Evolutionary conservation across 2,888 invertebrate species (phyloP).

Genomic region (Diploptera punctata): DNA sequence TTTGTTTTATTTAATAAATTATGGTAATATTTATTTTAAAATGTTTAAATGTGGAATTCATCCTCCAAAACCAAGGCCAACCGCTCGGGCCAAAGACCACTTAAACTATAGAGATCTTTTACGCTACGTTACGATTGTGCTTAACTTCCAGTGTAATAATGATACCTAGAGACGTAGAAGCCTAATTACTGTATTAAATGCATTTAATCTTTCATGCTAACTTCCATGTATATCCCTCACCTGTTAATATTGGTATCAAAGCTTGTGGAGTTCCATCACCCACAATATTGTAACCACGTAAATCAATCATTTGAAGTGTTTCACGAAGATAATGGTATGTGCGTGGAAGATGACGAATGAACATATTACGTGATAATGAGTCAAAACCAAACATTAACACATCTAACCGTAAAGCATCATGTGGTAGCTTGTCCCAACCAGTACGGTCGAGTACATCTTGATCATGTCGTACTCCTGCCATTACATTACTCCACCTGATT

Average conservation of each 20-base stretch:
- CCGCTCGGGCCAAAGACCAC: too few species aligned
- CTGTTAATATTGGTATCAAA: slow-evolving; percentile 85
- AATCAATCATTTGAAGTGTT: slow-evolving; percentile 64
- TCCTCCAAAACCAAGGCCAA: too few species aligned
- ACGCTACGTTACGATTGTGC: too few species aligned
- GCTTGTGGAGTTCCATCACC: slow-evolving; percentile 90
- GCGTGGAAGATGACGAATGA: slow-evolving; percentile 78
- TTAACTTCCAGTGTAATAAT: too few species aligned
- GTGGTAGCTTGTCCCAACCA: slow-evolving; percentile 59
- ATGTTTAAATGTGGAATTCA: too few species aligned
- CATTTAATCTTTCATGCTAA: too few species aligned
- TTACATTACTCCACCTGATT: slow-evolving; percentile 68
- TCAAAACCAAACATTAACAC: slow-evolving; percentile 89
- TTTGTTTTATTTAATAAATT: too few species aligned
- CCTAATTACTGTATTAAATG: too few species aligned
- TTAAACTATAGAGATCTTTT: too few species aligned
- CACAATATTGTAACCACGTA: slow-evolving; percentile 82
- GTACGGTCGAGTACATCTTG: slow-evolving; percentile 54
- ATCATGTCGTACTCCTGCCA: slow-evolving; percentile 66
- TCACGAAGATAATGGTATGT: slow-evolving; percentile 72
- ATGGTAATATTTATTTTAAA: too few species aligned
- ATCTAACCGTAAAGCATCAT: slow-evolving; percentile 64
- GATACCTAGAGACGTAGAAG: too few species aligned
- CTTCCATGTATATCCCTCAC: too few species aligned
- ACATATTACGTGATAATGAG: slow-evolving; percentile 84